phyloP scores from a whole-genome alignment of 2,113 vertebrate genomes.

The Podarcis raffonei region DNA sequence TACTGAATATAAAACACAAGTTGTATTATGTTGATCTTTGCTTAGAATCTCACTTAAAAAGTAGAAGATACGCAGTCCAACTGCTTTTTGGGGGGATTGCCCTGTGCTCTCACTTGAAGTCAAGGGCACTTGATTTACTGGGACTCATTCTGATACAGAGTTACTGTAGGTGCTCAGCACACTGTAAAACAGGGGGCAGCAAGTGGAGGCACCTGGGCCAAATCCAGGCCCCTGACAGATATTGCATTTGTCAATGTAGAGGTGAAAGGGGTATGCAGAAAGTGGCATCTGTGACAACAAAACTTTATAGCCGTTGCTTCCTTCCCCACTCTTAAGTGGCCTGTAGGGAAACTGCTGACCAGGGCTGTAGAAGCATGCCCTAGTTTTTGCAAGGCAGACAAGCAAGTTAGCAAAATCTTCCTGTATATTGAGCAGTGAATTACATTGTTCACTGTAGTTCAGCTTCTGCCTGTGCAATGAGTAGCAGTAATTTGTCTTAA shows the following conservation, averaged over 20 bases:
- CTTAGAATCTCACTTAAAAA: background rate
- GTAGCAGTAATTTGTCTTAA: background rate
- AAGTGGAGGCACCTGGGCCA: background rate
- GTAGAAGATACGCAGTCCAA: rapidly evolving
- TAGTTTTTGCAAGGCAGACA: background rate
- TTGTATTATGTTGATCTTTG: background rate
- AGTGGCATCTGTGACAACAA: background rate
- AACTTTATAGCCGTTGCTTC: background rate
- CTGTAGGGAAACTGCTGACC: background rate
- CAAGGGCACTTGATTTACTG: background rate
- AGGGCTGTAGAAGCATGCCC: background rate
- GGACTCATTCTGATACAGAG: background rate
- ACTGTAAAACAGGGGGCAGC: background rate
- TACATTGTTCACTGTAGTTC: background rate
- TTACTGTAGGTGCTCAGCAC: background rate
- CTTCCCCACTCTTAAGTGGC: background rate
- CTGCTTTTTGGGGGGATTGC: background rate
- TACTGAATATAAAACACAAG: background rate
- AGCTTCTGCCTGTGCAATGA: background rate
- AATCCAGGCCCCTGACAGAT: background rate
- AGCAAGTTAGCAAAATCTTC: background rate
- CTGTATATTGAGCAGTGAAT: background rate
- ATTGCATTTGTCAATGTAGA: background rate
- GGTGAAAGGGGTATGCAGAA: background rate
- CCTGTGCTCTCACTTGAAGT: background rate